Percentiles rank a stretch among this genome's conserved stretches.
Evolutionary conservation across 2,113 vertebrate genomes (phyloP).

Genomic region (Podarcis muralis): DNA sequence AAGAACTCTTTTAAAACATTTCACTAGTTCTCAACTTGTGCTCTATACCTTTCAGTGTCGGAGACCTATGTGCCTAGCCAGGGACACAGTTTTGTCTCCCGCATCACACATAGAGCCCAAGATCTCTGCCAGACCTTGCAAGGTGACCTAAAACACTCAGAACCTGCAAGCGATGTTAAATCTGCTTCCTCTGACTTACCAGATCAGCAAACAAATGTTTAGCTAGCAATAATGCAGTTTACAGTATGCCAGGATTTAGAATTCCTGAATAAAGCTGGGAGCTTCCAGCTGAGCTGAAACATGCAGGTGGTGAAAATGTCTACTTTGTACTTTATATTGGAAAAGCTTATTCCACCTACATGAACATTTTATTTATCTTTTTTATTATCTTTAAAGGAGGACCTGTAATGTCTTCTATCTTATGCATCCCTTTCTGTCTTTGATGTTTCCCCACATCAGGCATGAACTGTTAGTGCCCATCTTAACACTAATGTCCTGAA

Average conservation of each 20-base stretch:
- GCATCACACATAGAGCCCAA: neutral
- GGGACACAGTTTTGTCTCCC: neutral
- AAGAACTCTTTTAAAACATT: neutral
- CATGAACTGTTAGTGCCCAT: neutral
- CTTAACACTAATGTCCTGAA: neutral
- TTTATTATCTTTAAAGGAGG: neutral
- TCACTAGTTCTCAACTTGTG: neutral
- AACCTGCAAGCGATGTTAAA: neutral
- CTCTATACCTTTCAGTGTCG: too few relatives aligned
- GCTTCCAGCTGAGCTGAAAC: neutral
- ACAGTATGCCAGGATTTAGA: neutral
- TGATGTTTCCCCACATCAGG: neutral
- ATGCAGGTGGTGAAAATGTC: neutral
- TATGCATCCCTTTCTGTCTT: neutral
- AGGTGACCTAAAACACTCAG: neutral
- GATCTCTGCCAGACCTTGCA: neutral
- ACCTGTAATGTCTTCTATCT: neutral
- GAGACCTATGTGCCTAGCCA: neutral
- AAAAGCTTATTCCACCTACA: neutral
- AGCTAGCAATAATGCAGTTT: neutral
- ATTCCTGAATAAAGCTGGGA: neutral
- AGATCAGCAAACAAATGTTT: neutral
- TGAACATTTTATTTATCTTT: neutral
- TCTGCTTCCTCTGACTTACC: neutral
- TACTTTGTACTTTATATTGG: neutral